Evolutionary conservation across 2,113 vertebrate species (phyloP).

Genomic region (Grammomys surdaster): DNA sequence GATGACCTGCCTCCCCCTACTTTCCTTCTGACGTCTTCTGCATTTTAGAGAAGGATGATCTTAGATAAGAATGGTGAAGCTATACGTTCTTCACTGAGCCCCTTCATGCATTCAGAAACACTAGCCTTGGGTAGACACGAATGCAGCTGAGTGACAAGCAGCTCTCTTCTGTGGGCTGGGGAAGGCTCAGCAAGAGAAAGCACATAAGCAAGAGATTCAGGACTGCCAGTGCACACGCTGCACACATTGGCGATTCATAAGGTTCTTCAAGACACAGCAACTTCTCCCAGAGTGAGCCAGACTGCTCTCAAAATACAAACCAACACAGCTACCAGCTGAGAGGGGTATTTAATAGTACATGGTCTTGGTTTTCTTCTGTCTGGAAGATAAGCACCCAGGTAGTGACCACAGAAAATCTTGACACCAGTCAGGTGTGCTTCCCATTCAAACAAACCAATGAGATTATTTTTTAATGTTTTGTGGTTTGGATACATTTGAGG

Average conservation of each 20-base stretch:
- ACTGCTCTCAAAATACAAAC: neutral
- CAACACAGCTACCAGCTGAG: neutral
- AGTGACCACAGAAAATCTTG: neutral
- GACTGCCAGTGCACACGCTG: no score
- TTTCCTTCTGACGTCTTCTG: neutral
- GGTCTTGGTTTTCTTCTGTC: neutral
- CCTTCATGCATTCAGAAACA: neutral
- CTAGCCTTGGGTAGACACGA: neutral
- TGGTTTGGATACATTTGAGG: neutral
- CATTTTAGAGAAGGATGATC: no score
- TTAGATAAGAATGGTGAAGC: neutral
- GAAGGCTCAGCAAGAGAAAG: no score
- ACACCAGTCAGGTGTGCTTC: rapidly evolving
- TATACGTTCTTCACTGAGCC: neutral
- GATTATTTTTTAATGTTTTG: no score
- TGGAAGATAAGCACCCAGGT: neutral
- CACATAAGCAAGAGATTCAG: no score
- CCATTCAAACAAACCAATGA: neutral
- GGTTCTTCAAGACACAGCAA: neutral
- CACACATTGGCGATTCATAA: neutral
- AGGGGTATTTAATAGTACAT: no score
- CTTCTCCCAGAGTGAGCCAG: neutral
- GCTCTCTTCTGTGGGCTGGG: neutral
- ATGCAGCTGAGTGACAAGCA: no score
- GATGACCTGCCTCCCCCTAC: neutral